Percentiles rank a stretch among this genome's conserved stretches.
Conservation (phyloP, 2,797 vertebrate species). For the Tinamus major region DNA sequence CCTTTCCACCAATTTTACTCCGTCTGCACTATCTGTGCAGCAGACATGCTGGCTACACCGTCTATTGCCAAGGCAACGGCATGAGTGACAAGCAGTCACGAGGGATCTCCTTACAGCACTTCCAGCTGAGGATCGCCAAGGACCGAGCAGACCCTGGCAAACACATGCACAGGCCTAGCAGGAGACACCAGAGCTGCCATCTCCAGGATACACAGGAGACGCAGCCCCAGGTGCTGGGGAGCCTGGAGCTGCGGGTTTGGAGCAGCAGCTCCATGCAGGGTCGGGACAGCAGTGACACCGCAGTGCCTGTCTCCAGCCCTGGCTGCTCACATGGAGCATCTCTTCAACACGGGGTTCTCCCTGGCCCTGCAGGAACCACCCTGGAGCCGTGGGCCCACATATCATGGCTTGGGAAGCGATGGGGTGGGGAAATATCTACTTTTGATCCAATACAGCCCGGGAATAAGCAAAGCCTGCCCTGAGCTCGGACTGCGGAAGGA, state of each 20-base stretch:
- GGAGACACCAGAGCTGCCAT: not conserved
- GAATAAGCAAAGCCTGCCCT: not conserved
- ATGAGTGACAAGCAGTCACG: not conserved
- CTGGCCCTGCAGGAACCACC: too few relatives aligned
- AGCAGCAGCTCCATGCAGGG: not conserved
- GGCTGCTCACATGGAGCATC: too few relatives aligned
- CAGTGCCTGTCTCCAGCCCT: not conserved
- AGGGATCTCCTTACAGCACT: not conserved
- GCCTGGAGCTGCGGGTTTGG: not conserved
- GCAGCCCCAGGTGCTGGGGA: too few relatives aligned
- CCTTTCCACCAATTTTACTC: not conserved
- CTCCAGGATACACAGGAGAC: not conserved
- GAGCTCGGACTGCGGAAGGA: rapidly evolving
- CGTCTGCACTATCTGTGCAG: rapidly evolving
- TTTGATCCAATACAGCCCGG: not conserved
- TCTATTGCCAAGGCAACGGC: rapidly evolving
- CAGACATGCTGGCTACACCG: not conserved
- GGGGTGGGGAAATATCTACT: not conserved
- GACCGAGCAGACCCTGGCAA: not conserved
- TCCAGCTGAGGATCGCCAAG: not conserved
- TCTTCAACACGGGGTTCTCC: too few relatives aligned
- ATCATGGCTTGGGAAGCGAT: rapidly evolving
- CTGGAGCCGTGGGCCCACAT: not conserved
- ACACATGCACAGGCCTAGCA: not conserved
- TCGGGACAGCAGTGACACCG: not conserved